A percentile compares a stretch with the other conserved stretches of the same genome.
Conservation (phyloP, 2,797 vertebrate genomes). For the Sylvia borin region DNA sequence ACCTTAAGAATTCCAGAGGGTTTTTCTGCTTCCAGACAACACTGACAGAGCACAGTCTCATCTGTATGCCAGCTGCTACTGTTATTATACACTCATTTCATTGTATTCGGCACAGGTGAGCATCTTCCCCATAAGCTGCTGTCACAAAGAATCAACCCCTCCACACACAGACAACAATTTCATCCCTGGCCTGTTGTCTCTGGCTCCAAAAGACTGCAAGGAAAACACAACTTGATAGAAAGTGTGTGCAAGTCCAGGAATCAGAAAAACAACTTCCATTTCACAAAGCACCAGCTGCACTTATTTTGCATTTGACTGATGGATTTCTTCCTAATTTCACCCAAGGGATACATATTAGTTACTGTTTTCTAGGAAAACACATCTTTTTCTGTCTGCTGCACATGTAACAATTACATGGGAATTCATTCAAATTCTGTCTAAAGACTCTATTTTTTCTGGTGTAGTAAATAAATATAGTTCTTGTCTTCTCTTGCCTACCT, state of each 20-base stretch:
- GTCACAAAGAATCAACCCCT: not conserved
- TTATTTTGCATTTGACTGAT: not conserved
- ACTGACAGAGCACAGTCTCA: not conserved
- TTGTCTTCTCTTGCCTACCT: not conserved
- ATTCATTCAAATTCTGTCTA: not conserved
- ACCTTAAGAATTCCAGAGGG: not conserved
- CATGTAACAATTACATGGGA: not conserved
- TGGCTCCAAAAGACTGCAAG: not conserved
- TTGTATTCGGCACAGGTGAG: not conserved
- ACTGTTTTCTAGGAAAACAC: not conserved
- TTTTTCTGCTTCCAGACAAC: not conserved
- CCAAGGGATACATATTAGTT: not conserved
- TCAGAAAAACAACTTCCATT: not conserved
- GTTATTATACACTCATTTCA: not conserved
- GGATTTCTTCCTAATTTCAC: not conserved
- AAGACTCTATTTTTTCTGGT: not conserved
- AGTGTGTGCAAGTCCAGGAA: not conserved
- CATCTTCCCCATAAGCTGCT: not conserved
- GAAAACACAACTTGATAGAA: not conserved
- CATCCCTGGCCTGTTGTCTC: not conserved
- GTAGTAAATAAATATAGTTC: not conserved
- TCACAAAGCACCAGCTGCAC: not conserved
- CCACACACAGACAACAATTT: not conserved
- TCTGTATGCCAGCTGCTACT: not conserved
- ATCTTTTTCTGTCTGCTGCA: not conserved